Base-by-base conservation (phyloP, 1,140 invertebrate species). In the Drosophila mojavensis region DNA sequence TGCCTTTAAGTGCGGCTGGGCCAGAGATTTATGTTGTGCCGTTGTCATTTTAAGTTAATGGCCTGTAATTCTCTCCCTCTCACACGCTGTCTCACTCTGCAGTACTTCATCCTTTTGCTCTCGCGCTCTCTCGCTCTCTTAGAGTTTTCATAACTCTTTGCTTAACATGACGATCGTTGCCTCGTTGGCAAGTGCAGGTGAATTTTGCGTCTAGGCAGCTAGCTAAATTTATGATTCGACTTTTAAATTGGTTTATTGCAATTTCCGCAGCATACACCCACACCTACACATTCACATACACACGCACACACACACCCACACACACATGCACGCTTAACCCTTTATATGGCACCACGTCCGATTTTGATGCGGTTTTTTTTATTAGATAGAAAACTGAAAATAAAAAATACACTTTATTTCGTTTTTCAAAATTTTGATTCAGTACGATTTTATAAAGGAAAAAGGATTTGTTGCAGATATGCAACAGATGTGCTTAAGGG, bases 11-110 rank as follows among this genome's bases (percentile, higher is more conserved):
- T 76, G 66, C 71, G 65, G 71, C 71, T 74, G 71, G 50, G 6
- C 59, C 33, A 50, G 66, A 89, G 83, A 88, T 88, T 88, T 88
- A 89, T 88, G 83, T 78, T 79, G 67, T 81, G 62, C 54, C 55
- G 69, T 81, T 88, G 83, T 88, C 83, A 88, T 78, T 89, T 88
- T 83, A 78, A 83, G 72, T 86, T 86, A 86, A 86, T 86, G 83
- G 83, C 65, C 67, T 83, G 71, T 78, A 79, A 73, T 76, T 67
- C 83, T 73, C 72, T 39, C 47, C 17, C 33, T 50, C 33, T 36
- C 74, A 5, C 20, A 17, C 36, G 26, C 33, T 1, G 3, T 28
- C 45, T 6, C 15, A n/a, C 43, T 48, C 26, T 30, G 15, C 28
- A 24, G 28, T 30, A 0, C 28, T 30, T 15, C 56, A 11, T 30